These are phyloP conservation scores for Parnassius apollo DNA, from an alignment of 2,888 invertebrate species.

Conservation along the genomic window DNA sequence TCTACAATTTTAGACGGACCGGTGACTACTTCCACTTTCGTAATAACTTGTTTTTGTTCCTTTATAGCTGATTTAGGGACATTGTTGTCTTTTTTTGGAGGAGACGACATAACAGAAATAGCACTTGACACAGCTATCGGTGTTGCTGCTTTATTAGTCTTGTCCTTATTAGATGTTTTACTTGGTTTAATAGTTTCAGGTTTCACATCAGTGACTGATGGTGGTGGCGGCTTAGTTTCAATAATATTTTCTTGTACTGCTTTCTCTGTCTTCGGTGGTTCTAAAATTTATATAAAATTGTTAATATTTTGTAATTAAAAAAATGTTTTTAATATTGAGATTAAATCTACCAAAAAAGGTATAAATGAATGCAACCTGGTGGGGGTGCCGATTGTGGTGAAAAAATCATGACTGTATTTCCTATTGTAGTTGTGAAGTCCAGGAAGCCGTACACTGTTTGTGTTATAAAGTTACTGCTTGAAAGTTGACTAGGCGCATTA, in stretches of 20 bases:
- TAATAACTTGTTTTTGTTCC: slow-evolving; percentile 72
- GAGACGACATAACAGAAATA: slow-evolving; percentile 61
- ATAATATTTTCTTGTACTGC: slow-evolving; percentile 71
- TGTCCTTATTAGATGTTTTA: slow-evolving; percentile 64
- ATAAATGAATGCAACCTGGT: slow-evolving; percentile 76
- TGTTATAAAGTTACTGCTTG: slow-evolving; percentile 78
- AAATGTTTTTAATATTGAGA: no score
- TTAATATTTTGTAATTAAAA: background rate
- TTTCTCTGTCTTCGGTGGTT: slow-evolving; percentile 69
- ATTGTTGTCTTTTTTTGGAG: slow-evolving; percentile 69
- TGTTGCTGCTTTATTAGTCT: slow-evolving; percentile 61
- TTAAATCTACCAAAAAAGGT: no score
- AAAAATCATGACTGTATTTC: slow-evolving; percentile 96
- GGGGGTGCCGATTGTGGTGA: slow-evolving; percentile 91
- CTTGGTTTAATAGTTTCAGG: slow-evolving; percentile 73
- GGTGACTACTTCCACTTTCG: slow-evolving; percentile 80
- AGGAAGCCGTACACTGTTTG: slow-evolving; percentile 97
- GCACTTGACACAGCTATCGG: slow-evolving; percentile 64
- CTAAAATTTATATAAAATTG: slow-evolving; percentile 42
- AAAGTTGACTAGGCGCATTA: slow-evolving; percentile 35
- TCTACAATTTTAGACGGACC: slow-evolving; percentile 75
- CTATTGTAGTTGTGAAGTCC: slow-evolving; percentile 96
- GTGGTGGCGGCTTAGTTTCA: slow-evolving; percentile 72
- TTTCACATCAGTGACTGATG: slow-evolving; percentile 58
- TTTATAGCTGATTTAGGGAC: slow-evolving; percentile 70